These are phyloP conservation scores for Gymnogyps californianus DNA, from an alignment of 2,113 vertebrate genomes.

Conservation along the genomic window DNA sequence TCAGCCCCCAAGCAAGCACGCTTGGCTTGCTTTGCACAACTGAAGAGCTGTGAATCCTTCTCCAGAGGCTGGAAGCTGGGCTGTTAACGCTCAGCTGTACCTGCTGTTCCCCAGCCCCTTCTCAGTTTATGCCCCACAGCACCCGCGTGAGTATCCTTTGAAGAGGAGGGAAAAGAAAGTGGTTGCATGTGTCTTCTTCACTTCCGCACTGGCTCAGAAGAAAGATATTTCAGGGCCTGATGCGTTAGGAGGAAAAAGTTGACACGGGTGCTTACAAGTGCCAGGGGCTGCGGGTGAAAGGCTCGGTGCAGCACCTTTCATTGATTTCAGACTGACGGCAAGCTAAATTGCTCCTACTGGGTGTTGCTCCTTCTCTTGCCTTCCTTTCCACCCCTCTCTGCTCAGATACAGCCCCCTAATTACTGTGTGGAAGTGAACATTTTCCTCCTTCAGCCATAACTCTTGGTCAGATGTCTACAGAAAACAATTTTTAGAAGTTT, in stretches of 20 bases:
- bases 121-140: neutral
- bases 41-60: neutral
- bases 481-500: neutral
- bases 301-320: rapidly evolving
- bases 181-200: neutral
- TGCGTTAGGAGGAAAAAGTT: neutral
- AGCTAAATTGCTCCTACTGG: neutral
- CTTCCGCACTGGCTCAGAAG: neutral
- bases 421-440: neutral
- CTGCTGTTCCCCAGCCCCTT: neutral
- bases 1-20: neutral
- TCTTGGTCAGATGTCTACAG: neutral
- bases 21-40: neutral
- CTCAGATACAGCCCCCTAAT: neutral
- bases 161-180: neutral
- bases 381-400: neutral
- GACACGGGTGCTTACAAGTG: neutral
- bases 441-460: neutral
- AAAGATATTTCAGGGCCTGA: neutral
- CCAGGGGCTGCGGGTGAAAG: rapidly evolving
- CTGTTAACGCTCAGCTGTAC: neutral
- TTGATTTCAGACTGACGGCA: neutral
- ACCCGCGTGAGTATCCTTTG: neutral
- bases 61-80: neutral
- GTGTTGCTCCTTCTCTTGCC: neutral